phyloP scores from a whole-genome alignment of 2,113 vertebrate species.

The Spea bombifrons region DNA sequence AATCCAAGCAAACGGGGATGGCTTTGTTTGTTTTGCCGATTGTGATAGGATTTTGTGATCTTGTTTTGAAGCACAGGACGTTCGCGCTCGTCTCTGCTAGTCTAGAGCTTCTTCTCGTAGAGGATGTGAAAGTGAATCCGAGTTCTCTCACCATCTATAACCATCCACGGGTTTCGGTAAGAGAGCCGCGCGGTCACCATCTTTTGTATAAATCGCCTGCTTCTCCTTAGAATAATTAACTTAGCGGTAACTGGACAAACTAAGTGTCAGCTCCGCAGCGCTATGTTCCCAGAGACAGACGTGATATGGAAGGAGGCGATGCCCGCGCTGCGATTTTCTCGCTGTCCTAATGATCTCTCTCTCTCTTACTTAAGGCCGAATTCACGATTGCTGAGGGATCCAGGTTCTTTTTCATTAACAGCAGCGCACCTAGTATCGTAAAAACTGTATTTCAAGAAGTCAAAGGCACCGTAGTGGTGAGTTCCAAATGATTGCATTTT shows the following conservation, averaged over 20 bases:
- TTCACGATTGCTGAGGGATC: conserved; percentile 83
- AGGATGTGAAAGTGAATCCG: conserved; percentile 83
- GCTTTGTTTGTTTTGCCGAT: no score
- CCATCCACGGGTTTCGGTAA: conserved; percentile 82
- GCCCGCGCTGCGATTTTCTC: neutral
- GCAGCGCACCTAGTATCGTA: conserved; percentile 69
- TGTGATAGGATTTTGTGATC: no score
- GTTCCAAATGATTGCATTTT: conserved; percentile 33
- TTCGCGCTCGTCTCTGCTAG: conserved; percentile 75
- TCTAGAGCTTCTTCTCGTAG: conserved; percentile 87
- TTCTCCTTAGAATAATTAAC: no score
- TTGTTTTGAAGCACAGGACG: conserved; percentile 66
- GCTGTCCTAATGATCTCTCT: neutral
- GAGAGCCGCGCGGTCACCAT: neutral
- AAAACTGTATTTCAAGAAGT: conserved; percentile 75
- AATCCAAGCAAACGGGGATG: no score
- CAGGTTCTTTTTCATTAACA: conserved; percentile 89
- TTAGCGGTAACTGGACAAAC: no score
- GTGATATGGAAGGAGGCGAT: neutral
- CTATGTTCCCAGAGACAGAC: no score
- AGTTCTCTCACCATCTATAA: conserved; percentile 81
- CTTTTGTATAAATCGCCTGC: neutral
- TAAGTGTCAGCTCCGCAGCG: no score
- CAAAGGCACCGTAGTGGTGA: conserved; percentile 73
- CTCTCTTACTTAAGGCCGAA: conserved; percentile 65